These are phyloP conservation scores for Chloroceryle aenea DNA, from an alignment of 2,113 vertebrate species.

Conservation along the genomic window DNA sequence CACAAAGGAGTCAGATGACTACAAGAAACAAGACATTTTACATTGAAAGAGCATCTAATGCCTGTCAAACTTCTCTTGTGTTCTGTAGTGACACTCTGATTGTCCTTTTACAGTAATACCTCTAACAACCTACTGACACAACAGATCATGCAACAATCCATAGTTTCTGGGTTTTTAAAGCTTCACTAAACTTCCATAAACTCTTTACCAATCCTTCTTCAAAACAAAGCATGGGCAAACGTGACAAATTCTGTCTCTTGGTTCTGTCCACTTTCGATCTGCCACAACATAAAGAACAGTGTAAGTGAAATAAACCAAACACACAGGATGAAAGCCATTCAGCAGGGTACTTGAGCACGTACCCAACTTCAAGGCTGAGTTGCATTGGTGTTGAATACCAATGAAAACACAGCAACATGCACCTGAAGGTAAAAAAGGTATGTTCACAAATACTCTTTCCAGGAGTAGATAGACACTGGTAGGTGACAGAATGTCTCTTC, in stretches of 20 bases:
- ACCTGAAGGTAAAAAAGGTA: neutral
- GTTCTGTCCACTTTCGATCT: neutral
- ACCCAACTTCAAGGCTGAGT: neutral
- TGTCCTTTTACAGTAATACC: neutral
- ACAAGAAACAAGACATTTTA: neutral
- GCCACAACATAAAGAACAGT: neutral
- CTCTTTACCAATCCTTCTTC: neutral
- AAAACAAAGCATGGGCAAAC: neutral
- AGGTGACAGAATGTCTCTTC: neutral
- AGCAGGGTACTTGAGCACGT: neutral
- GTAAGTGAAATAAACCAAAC: neutral
- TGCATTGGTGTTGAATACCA: neutral
- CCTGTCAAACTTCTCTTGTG: neutral
- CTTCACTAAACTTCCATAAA: neutral
- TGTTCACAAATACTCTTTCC: neutral
- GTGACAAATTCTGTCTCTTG: neutral
- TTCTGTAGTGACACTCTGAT: neutral
- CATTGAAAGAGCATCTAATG: neutral
- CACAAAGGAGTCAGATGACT: neutral
- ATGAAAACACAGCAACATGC: neutral
- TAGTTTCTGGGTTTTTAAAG: neutral
- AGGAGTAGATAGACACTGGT: neutral
- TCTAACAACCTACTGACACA: neutral
- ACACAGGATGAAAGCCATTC: neutral
- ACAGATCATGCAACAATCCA: neutral